Percentiles rank a stretch among this genome's conserved stretches.
Conservation (phyloP, 2,113 vertebrate species). For the Jacana jacana region DNA sequence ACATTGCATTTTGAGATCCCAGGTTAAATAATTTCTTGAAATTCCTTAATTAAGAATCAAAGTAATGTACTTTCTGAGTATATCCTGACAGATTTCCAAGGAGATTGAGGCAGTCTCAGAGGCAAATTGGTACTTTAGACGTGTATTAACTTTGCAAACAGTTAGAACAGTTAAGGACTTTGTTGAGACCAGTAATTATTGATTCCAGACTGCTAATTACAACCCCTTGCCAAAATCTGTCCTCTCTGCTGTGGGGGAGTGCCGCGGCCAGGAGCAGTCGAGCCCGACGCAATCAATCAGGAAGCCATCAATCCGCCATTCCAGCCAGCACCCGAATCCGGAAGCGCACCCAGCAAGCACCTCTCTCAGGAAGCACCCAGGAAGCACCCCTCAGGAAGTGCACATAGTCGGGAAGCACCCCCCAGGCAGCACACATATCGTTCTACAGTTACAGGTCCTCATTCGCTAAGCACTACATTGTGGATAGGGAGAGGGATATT, state of each 20-base stretch:
- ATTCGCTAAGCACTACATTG: too few species aligned
- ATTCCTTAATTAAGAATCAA: slow-evolving; percentile 4
- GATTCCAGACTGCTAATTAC: background rate
- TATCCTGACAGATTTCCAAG: background rate
- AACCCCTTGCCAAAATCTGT: background rate
- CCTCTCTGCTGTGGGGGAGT: background rate
- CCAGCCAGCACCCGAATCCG: too few species aligned
- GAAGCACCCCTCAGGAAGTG: too few species aligned
- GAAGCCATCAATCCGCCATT: too few species aligned
- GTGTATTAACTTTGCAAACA: background rate
- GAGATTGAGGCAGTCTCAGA: background rate
- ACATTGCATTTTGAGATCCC: background rate
- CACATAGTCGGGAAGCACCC: too few species aligned
- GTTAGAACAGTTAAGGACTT: background rate
- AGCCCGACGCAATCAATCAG: too few species aligned
- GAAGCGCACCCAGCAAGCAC: too few species aligned
- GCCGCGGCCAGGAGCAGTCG: too few species aligned
- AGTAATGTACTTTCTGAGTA: background rate
- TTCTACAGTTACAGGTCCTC: too few species aligned
- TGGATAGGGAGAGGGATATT: too few species aligned
- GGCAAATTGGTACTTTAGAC: background rate
- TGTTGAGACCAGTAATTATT: background rate
- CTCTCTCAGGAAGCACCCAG: too few species aligned
- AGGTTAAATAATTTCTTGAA: background rate
- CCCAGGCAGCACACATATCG: too few species aligned